Percentiles rank a stretch among this genome's conserved stretches.
Conservation (phyloP, 2,113 vertebrate genomes). For the Xyliphius kryptos region DNA sequence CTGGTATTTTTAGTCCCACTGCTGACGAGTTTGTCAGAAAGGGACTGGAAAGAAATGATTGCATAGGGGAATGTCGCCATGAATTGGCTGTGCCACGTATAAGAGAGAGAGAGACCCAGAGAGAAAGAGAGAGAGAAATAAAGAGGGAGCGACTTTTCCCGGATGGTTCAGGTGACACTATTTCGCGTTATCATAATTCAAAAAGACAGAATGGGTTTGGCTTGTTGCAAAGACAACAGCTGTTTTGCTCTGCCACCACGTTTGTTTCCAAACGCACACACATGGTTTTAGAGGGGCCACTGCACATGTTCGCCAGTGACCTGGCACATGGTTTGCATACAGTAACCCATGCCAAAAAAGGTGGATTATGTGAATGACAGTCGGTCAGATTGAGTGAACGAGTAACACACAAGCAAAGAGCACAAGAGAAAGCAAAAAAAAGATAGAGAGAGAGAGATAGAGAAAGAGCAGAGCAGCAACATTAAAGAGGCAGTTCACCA, state of each 20-base stretch:
- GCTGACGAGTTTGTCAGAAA: slow-evolving; percentile 85
- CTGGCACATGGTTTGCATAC: slow-evolving; percentile 77
- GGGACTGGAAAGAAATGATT: slow-evolving; percentile 70
- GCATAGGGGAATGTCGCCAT: slow-evolving; percentile 35
- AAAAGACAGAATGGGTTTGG: slow-evolving; percentile 97
- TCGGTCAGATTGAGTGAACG: too few relatives aligned
- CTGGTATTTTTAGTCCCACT: slow-evolving; percentile 86
- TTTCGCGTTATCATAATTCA: slow-evolving; percentile 97
- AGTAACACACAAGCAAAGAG: too few relatives aligned
- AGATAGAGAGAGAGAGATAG: too few relatives aligned
- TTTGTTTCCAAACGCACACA: slow-evolving; percentile 74
- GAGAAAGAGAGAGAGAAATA: slow-evolving; percentile 23
- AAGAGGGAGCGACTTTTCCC: slow-evolving; percentile 48
- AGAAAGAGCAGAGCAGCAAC: too few relatives aligned
- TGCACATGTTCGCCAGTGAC: slow-evolving; percentile 89
- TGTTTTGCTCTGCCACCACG: slow-evolving; percentile 91
- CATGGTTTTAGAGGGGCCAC: slow-evolving; percentile 75
- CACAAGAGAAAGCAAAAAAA: too few relatives aligned
- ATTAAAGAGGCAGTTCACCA: too few relatives aligned
- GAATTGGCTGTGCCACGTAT: slow-evolving; percentile 16
- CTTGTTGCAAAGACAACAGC: slow-evolving; percentile 92
- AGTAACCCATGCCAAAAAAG: too few relatives aligned
- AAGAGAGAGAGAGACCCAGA: too few relatives aligned
- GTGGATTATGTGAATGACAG: too few relatives aligned
- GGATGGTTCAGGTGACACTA: slow-evolving; percentile 87